Conservation (phyloP, 2,797 vertebrate genomes). For the Botia kubotai region DNA sequence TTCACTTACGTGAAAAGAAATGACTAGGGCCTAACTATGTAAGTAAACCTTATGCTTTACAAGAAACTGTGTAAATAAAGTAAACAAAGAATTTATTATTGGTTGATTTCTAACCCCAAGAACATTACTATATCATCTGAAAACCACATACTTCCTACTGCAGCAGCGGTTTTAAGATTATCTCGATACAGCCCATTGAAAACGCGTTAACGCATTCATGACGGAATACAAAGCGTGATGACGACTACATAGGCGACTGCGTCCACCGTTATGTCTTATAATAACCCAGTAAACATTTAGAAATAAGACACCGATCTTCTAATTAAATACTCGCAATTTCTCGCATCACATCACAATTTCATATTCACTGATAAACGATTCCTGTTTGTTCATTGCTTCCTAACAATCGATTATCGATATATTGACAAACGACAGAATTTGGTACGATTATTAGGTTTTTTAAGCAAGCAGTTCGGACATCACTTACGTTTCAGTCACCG, state of each 20-base stretch:
- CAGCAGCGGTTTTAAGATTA: not conserved
- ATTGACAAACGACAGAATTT: not conserved
- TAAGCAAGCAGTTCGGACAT: not conserved
- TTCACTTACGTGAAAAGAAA: not conserved
- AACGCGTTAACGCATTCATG: not conserved
- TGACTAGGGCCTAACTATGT: not conserved
- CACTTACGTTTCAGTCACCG: conserved; percentile 55
- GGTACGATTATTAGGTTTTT: not conserved
- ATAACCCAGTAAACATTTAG: not conserved
- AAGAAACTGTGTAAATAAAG: not conserved
- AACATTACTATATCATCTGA: not conserved
- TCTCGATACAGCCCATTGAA: not conserved
- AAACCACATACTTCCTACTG: not conserved
- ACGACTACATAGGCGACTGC: not conserved
- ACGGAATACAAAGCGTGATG: conserved; percentile 12
- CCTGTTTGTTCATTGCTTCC: conserved; percentile 6
- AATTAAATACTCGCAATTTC: not conserved
- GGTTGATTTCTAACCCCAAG: not conserved
- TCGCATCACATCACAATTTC: not conserved
- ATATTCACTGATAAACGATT: not conserved
- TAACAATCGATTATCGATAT: not conserved
- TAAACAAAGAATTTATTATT: too few relatives aligned
- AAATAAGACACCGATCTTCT: not conserved
- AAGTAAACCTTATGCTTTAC: not conserved
- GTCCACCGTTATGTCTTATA: not conserved